Conservation (phyloP, 2,888 invertebrate species). For the Eupeodes luniger region DNA sequence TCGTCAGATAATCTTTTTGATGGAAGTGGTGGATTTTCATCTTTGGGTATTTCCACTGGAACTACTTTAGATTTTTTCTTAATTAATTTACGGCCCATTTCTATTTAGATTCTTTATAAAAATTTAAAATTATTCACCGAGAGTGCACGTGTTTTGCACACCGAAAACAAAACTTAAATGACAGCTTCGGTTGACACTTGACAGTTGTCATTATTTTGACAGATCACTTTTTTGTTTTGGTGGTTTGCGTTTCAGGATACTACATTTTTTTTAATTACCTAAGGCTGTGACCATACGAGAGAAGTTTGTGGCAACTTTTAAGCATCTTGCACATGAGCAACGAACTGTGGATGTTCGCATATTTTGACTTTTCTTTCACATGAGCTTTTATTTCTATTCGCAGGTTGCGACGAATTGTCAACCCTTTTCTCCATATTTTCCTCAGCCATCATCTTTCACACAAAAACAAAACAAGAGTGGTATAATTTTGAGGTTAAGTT, state of each 20-base stretch:
- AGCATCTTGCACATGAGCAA: too few relatives aligned
- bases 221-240: background rate
- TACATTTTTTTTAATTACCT: too few relatives aligned
- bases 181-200: background rate
- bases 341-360: too few relatives aligned
- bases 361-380: too few relatives aligned
- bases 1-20: constrained; percentile 90
- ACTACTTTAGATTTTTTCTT: constrained; percentile 79
- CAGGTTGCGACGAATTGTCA: too few relatives aligned
- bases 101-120: background rate
- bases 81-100: constrained; percentile 80
- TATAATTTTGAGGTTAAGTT: too few relatives aligned
- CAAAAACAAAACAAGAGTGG: too few relatives aligned
- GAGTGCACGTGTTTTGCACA: constrained; percentile 52
- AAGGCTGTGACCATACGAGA: too few relatives aligned
- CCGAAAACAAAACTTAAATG: constrained; percentile 54
- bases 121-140: background rate
- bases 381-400: too few relatives aligned
- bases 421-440: too few relatives aligned
- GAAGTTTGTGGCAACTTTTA: too few relatives aligned
- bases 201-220: constrained; percentile 31
- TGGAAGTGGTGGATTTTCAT: constrained; percentile 84
- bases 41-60: constrained; percentile 83
- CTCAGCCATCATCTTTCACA: too few relatives aligned
- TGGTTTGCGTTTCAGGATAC: background rate